These are phyloP conservation scores for Galerucella pusilla DNA, from an alignment of 2,888 invertebrate species.

Conservation along the genomic window DNA sequence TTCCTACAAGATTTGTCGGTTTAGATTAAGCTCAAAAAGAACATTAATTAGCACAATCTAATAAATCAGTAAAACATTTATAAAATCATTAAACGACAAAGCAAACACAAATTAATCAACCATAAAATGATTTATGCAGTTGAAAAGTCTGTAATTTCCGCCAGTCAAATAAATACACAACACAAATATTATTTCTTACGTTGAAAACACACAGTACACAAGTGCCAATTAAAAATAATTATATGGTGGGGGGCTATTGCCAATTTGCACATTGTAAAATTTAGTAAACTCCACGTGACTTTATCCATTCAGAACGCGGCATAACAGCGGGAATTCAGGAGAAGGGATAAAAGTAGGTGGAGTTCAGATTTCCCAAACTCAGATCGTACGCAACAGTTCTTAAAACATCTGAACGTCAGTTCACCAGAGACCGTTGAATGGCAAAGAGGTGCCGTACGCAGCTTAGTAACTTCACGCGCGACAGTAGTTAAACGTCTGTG, in stretches of 20 bases:
- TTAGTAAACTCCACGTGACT: constrained; percentile 59
- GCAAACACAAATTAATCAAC: constrained; percentile 15
- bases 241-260: constrained; percentile 48
- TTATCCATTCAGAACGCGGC: constrained; percentile 59
- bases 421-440: constrained; percentile 45
- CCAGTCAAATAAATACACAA: constrained; percentile 10
- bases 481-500: constrained; percentile 40
- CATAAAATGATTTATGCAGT: background rate
- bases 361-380: constrained; percentile 59
- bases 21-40: too few relatives aligned
- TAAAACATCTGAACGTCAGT: constrained; percentile 50
- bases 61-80: constrained; percentile 9
- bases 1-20: too few relatives aligned
- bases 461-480: constrained; percentile 27
- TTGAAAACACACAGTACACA: constrained; percentile 26
- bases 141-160: constrained; percentile 5
- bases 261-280: constrained; percentile 60
- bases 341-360: constrained; percentile 59
- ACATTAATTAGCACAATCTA: background rate
- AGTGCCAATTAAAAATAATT: constrained; percentile 45
- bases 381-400: constrained; percentile 56
- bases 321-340: constrained; percentile 55
- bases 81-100: constrained; percentile 10
- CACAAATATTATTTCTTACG: constrained; percentile 18
- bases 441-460: constrained; percentile 28